Conservation (phyloP, 2,888 invertebrate species). For the Crematogaster levior region DNA sequence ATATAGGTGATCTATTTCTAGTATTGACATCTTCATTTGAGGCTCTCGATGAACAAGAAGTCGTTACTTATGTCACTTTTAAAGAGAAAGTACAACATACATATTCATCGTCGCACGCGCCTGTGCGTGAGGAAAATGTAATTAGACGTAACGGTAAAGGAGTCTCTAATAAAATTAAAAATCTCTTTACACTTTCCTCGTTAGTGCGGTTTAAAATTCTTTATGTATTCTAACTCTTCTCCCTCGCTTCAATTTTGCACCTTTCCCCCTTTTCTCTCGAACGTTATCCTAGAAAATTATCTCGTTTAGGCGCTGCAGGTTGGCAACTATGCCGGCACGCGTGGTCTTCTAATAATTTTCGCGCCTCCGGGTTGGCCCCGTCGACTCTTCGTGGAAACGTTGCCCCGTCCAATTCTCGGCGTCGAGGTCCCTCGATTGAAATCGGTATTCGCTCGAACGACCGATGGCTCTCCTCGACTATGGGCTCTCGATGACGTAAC, state of each 20-base stretch:
- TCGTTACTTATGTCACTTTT: not conserved
- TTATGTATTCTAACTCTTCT: not conserved
- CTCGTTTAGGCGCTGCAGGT: not conserved
- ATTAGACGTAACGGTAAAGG: not conserved
- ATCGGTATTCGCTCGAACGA: slow-evolving; percentile 65
- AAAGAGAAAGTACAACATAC: slow-evolving; percentile 12
- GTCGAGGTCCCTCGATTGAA: slow-evolving; percentile 61
- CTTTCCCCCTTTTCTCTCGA: not conserved
- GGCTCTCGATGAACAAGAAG: not conserved
- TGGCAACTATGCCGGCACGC: not conserved
- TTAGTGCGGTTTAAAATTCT: not conserved
- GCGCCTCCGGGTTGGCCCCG: slow-evolving; percentile 18
- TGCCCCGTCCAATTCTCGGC: slow-evolving; percentile 10
- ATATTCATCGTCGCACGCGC: not conserved
- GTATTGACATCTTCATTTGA: not conserved
- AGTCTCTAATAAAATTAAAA: not conserved
- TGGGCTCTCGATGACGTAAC: slow-evolving; percentile 83
- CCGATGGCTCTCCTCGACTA: slow-evolving; percentile 77
- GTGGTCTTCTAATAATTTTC: slow-evolving; percentile 33
- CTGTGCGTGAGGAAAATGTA: not conserved
- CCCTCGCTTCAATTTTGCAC: not conserved
- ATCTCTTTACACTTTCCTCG: not conserved
- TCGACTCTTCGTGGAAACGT: not conserved
- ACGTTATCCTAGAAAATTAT: not conserved
- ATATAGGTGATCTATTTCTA: not conserved